phyloP scores from a whole-genome alignment of 2,888 invertebrate species.

The Yponomeuta malinellus region DNA sequence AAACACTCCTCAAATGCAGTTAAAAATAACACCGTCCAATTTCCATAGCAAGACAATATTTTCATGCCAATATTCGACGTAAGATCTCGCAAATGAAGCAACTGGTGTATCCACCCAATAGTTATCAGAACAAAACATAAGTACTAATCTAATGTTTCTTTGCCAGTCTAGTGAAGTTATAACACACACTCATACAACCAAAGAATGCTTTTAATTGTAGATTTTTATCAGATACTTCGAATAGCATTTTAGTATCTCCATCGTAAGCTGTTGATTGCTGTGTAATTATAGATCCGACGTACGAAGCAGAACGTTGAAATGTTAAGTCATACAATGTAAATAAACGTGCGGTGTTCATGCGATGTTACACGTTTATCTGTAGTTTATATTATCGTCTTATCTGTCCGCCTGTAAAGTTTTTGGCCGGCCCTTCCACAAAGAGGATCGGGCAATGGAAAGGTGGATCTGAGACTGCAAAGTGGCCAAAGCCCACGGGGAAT shows the following conservation, averaged over 20 bases:
- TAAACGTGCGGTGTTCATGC: not conserved
- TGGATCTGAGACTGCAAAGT: too few species aligned
- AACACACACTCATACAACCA: not conserved
- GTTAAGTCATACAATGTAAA: not conserved
- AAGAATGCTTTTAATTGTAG: slow-evolving; percentile 3
- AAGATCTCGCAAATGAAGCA: too few species aligned
- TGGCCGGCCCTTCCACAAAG: too few species aligned
- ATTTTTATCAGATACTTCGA: not conserved
- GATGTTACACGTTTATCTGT: not conserved
- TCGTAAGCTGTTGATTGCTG: not conserved
- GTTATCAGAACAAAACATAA: too few species aligned
- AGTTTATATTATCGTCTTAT: not conserved
- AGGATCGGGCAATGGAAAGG: too few species aligned
- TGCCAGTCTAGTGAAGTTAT: not conserved
- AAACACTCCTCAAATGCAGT: too few species aligned
- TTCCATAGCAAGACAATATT: too few species aligned
- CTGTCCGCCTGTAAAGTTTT: too few species aligned
- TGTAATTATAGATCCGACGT: slow-evolving; percentile 1
- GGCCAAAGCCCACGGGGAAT: too few species aligned
- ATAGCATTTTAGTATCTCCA: not conserved
- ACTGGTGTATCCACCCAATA: too few species aligned
- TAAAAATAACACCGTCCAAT: too few species aligned
- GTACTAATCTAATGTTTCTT: not conserved
- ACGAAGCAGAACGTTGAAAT: not conserved
- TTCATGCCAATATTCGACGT: too few species aligned